A percentile compares a stretch with the other conserved stretches of the same genome.
phyloP scores from a whole-genome alignment of 2,113 vertebrate species.

The Coreoperca whiteheadi region DNA sequence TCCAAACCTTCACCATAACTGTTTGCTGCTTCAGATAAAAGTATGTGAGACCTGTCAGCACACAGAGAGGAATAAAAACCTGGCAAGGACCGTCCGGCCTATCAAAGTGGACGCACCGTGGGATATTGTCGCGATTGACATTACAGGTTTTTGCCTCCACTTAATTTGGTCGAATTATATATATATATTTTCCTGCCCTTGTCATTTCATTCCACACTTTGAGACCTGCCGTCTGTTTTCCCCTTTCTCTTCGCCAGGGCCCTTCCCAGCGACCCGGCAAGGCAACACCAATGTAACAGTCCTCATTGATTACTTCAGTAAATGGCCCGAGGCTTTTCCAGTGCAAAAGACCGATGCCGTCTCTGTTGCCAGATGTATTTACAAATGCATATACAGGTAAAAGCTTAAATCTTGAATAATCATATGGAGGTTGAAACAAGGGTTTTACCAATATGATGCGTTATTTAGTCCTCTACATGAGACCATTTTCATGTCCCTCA shows the following conservation, averaged over 20 bases:
- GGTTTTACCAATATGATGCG: not conserved
- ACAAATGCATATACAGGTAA: slow-evolving; percentile 90
- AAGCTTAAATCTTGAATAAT: not conserved
- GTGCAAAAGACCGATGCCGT: slow-evolving; percentile 86
- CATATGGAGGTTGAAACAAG: not conserved
- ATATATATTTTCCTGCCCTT: not conserved
- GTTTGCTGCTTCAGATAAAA: slow-evolving; percentile 86
- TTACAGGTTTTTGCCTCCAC: slow-evolving; percentile 81
- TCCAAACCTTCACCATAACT: not conserved
- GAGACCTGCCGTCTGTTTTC: not conserved
- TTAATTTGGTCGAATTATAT: not conserved
- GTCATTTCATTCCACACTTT: not conserved
- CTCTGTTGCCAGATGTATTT: slow-evolving; percentile 88
- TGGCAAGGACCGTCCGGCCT: slow-evolving; percentile 81
- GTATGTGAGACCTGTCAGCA: slow-evolving; percentile 92
- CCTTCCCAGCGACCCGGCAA: slow-evolving; percentile 86
- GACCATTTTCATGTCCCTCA: not conserved
- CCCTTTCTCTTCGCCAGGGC: slow-evolving; percentile 80
- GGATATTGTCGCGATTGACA: slow-evolving; percentile 88
- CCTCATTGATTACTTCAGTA: slow-evolving; percentile 90
- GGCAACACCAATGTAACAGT: slow-evolving; percentile 84
- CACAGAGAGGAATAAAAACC: slow-evolving; percentile 87
- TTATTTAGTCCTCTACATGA: not conserved
- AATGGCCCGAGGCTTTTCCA: slow-evolving; percentile 91
- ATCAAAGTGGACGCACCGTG: slow-evolving; percentile 89